These are phyloP conservation scores for Sylvilagus floridanus DNA, from an alignment of 2,797 vertebrate species.

Conservation along the genomic window DNA sequence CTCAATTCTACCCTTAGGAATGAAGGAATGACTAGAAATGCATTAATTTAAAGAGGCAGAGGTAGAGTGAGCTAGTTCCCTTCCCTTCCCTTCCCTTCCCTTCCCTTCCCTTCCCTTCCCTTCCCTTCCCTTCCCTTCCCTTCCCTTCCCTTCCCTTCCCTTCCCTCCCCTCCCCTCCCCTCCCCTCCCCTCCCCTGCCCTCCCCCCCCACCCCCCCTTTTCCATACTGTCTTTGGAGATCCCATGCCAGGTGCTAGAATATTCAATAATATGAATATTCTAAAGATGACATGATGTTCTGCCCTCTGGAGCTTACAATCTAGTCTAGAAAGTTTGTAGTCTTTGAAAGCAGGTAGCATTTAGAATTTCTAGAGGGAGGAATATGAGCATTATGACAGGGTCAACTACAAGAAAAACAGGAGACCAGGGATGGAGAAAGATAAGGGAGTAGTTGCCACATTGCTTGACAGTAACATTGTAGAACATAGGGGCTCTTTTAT, in stretches of 20 bases:
- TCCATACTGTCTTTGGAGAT: neutral
- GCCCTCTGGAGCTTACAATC: neutral
- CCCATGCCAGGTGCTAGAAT: neutral
- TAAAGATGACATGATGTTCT: neutral
- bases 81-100: neutral
- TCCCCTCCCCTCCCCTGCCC: too few species aligned
- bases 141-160: neutral
- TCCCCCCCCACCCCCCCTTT: neutral
- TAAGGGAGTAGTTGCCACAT: neutral
- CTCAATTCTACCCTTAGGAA: neutral
- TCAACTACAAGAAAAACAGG: neutral
- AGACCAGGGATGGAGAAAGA: neutral
- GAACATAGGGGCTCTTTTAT: neutral
- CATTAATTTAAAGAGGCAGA: neutral
- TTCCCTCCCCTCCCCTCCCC: neutral
- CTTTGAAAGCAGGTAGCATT: neutral
- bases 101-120: accelerated
- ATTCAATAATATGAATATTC: neutral
- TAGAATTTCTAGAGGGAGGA: neutral
- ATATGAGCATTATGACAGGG: too few species aligned
- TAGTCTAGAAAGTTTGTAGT: neutral
- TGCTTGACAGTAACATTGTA: neutral
- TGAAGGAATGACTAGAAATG: neutral
- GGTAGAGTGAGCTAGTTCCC: neutral
- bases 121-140: too few species aligned